These are phyloP conservation scores for Stercorarius parasiticus DNA, from an alignment of 2,113 vertebrate genomes.

Conservation along the genomic window DNA sequence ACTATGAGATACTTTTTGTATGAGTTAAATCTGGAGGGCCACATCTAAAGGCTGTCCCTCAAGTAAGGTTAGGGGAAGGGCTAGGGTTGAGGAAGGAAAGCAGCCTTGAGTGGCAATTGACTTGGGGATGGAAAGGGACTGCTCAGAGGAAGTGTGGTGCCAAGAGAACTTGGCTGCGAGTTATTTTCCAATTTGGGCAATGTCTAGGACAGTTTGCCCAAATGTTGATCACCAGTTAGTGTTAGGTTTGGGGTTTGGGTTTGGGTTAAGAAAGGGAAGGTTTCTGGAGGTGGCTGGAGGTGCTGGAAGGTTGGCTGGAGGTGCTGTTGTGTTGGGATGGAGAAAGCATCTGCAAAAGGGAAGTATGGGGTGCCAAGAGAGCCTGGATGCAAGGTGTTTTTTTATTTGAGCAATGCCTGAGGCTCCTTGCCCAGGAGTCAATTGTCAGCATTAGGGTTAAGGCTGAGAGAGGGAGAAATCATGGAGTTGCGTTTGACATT, in stretches of 20 bases:
- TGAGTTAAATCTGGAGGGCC: background rate
- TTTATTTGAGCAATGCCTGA: background rate
- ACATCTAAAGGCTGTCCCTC: background rate
- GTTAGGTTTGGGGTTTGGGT: background rate
- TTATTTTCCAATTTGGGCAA: background rate
- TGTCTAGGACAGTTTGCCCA: background rate
- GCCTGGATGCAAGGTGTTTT: background rate
- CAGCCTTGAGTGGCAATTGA: background rate
- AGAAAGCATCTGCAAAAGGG: background rate
- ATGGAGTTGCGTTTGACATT: background rate
- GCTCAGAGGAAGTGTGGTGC: background rate
- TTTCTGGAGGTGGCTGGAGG: background rate
- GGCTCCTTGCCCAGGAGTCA: background rate
- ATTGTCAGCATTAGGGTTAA: background rate
- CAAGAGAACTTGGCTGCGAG: background rate
- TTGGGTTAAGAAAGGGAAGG: background rate
- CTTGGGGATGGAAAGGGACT: background rate
- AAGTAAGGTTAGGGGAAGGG: background rate
- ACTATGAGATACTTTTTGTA: background rate
- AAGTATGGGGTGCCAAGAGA: background rate
- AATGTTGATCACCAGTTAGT: background rate
- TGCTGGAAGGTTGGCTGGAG: background rate
- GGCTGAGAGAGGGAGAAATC: background rate
- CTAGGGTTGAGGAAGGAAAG: background rate
- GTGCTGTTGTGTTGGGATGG: background rate